Evolutionary conservation across 2,113 vertebrate genomes (phyloP).

Genomic region (Machaerirhynchus nigripectus): DNA sequence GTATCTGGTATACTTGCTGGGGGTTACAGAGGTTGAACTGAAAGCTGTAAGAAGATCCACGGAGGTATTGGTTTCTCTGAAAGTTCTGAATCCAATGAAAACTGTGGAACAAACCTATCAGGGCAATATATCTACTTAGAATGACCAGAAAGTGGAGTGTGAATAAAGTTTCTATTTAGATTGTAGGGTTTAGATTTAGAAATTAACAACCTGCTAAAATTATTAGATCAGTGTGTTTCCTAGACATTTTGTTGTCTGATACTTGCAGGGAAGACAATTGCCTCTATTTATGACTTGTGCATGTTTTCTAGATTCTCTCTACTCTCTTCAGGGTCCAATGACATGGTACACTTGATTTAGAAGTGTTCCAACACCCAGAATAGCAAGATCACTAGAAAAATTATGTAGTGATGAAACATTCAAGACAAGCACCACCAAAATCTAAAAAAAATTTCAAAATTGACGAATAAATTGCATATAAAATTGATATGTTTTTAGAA

Average conservation of each 20-base stretch:
- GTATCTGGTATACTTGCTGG: neutral
- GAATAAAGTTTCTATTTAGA: neutral
- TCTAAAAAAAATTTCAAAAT: neutral
- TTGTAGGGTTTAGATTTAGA: neutral
- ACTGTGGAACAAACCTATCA: neutral
- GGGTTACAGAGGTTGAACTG: neutral
- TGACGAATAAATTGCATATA: neutral
- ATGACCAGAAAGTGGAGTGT: neutral
- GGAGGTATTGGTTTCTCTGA: neutral
- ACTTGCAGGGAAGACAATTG: neutral
- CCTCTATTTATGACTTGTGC: neutral
- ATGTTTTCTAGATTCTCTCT: neutral
- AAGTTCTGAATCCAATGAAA: neutral
- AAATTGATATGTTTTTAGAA: neutral
- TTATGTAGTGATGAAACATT: neutral
- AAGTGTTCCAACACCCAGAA: neutral
- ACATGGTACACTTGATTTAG: neutral
- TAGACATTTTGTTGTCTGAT: neutral
- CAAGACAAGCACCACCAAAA: neutral
- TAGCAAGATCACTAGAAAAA: neutral
- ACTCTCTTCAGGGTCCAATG: neutral
- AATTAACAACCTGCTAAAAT: neutral
- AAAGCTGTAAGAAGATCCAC: neutral
- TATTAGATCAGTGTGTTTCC: neutral
- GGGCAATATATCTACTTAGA: neutral